A percentile compares a stretch with the other conserved stretches of the same genome.
phyloP scores from a whole-genome alignment of 2,888 invertebrate species.

The Cataglyphis rosenhaueri region DNA sequence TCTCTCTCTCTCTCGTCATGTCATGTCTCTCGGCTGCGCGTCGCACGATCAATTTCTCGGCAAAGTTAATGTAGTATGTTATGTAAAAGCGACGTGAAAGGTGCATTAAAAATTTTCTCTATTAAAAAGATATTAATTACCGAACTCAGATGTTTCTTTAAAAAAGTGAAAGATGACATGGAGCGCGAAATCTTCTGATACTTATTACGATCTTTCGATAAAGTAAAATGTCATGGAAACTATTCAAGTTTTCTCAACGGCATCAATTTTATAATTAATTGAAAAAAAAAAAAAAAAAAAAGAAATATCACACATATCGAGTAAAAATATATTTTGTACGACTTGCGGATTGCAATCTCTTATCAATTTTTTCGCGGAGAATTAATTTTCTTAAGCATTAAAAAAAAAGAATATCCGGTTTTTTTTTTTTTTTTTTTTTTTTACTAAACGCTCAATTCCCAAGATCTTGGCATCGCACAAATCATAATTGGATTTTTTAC shows the following conservation, averaged over 20 bases:
- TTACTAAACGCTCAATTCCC: background rate
- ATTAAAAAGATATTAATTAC: background rate
- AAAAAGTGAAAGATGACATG: background rate
- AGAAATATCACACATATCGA: constrained; percentile 31
- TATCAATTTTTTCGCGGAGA: background rate
- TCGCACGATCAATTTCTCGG: constrained; percentile 24
- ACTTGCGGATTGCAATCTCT: background rate
- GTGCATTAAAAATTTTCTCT: background rate
- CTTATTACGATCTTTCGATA: background rate
- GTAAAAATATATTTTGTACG: constrained; percentile 19
- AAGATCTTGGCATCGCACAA: constrained; percentile 18
- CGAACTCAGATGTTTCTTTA: background rate
- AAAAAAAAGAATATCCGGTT: background rate
- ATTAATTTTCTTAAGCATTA: background rate
- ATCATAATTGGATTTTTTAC: background rate
- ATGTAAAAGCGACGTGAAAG: background rate
- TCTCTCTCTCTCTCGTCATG: background rate
- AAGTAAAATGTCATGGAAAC: background rate
- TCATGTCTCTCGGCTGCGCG: background rate
- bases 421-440: too few species aligned
- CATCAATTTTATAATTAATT: constrained; percentile 12
- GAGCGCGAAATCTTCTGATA: background rate
- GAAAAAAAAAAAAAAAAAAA: constrained; percentile 5
- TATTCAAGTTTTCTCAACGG: background rate
- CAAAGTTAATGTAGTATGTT: background rate